Evolutionary conservation across 2,113 vertebrate species (phyloP), one percentile per base, ranked within the genome.

Genomic region (Vombatus ursinus): DNA sequence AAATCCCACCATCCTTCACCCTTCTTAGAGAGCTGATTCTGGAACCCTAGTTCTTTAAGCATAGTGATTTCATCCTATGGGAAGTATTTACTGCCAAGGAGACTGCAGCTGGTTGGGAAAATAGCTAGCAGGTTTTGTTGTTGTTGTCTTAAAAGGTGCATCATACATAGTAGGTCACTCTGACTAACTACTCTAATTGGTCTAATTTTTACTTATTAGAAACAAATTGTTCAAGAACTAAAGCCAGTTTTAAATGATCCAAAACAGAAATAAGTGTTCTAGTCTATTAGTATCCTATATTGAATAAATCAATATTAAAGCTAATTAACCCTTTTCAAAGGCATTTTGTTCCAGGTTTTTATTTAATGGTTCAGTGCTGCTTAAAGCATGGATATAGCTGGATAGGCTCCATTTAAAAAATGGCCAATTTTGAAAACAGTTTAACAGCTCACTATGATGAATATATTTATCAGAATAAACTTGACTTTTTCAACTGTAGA

Each of bases 271-370:
- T 98, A 98, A 98, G 98, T 97, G 98, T 98, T 98, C 98, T 97
- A 98, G 97, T 98, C 98, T 99, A 99, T 99, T 99, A 99, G 98
- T 98, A 94, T 99, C 98, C 99, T 99, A 99, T 99, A 99, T 97
- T 98, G 99, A 99, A 99, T 99, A 99, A 99, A 99, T 99, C 99
- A 99, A 99, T 99, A 99, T 99, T 99, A 99, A 99, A 99, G 99
- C 99, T 99, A 99, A 99, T 99, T 99, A 99, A 99, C 99, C 99
- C 99, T 99, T 99, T 99, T 99, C 99, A 99, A 98, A 99, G 98
- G 99, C 99, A 98, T 99, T 99, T 99, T 99, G 99, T 99, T 99
- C 98, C 98, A 93, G 98, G 98, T 98, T 99, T 99, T 99, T 99
- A 99, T 99, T 99, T 99, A 99, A 99, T 99, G 99, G 98, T 99